Base-by-base conservation (phyloP, 2,797 vertebrate genomes). In the Acipenser oxyrinchus region DNA sequence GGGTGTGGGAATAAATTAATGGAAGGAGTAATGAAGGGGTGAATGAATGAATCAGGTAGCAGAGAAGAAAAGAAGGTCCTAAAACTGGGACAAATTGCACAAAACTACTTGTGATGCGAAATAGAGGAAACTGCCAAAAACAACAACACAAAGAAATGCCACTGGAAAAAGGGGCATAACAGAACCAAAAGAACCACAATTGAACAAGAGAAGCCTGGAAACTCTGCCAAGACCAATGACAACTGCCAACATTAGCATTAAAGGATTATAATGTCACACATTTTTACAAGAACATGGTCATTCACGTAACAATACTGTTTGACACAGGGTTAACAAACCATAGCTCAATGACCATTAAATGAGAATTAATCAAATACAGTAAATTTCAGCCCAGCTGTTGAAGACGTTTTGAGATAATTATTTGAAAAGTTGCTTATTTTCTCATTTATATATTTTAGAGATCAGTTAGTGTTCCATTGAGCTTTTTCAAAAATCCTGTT, bases 201-300 rank as follows among this genome's bases (percentile, higher is more conserved):
- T 8, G 10, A n/a, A 62, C 60, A 62, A 37, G 6, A 8, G 48
- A 62, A 62, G 7, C 18, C 60, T 37, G 60, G 8, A 62, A 62
- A 15, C 60, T 37, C 18, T 8, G 48, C 48, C 23, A 10, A 62
- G 7, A 37, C 60, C 48, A 48, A 62, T 23, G 60, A 48, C 60
- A 48, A 10, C 18, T 18, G 37, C 48, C 18, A 37, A 5, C 18
- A 62, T 62, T 62, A 62, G 60, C 48, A 37, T 37, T 37, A 62
- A 18, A 18, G 60, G 60, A 62, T 62, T 62, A 62, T 58, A 62
- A 62, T 62, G 60, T 58, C 55, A 58, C 10, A 58, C 10, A n/a
- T 58, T 9, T 58, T 58, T 58, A 58, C 55, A 58, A 58, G 55
- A 58, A 1, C 15, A 58, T 7, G 12, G 55, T 13, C 55, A 58